These are phyloP conservation scores for Drosophila merina DNA, from an alignment of 2,888 invertebrate genomes.

Conservation along the genomic window DNA sequence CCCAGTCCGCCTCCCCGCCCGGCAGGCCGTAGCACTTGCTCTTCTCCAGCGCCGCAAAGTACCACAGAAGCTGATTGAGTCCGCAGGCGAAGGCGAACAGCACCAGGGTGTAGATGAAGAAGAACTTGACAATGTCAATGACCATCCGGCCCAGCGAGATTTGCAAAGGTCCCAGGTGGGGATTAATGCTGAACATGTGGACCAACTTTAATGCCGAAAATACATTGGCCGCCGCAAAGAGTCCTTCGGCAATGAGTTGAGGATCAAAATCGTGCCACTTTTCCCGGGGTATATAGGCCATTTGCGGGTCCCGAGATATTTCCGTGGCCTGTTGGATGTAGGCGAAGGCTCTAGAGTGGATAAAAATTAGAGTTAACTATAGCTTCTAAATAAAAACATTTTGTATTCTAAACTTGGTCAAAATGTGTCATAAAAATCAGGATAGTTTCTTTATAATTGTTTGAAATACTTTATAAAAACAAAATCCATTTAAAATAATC, in stretches of 20 bases:
- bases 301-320: constrained; percentile 88
- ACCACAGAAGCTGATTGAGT: constrained; percentile 96
- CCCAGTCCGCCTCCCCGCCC: constrained; percentile 91
- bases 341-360: constrained; percentile 86
- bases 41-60: constrained; percentile 94
- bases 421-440: no score
- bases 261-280: constrained; percentile 97
- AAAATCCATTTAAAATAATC: neutral
- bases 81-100: constrained; percentile 97
- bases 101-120: constrained; percentile 94
- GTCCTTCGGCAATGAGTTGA: constrained; percentile 95
- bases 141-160: constrained; percentile 95
- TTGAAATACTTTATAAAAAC: neutral
- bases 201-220: constrained; percentile 96
- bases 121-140: constrained; percentile 96
- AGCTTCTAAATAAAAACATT: neutral
- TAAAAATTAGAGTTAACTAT: neutral
- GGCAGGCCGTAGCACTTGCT: constrained; percentile 89
- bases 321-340: constrained; percentile 90
- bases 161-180: constrained; percentile 95
- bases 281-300: constrained; percentile 91
- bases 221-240: constrained; percentile 97
- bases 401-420: no score
- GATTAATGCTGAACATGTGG: constrained; percentile 96
- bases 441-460: neutral